phyloP scores from a whole-genome alignment of 2,888 invertebrate species.

The Limnephilus rhombicus region DNA sequence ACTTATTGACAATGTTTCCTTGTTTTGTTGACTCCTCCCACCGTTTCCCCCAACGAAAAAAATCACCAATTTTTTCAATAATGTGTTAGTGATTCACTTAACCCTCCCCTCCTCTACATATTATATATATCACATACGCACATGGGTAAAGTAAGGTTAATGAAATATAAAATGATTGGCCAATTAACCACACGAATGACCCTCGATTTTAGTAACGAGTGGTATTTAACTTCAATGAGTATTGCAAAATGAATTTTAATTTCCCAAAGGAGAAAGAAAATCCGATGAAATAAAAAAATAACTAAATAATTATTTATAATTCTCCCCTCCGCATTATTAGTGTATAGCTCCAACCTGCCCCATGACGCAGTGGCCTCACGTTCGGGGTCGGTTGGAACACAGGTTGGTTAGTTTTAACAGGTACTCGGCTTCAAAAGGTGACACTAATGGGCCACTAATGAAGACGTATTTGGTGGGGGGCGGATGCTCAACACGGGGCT shows the following conservation, averaged over 20 bases:
- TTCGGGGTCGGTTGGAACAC: not conserved
- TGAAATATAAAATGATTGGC: not conserved
- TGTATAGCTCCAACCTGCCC: not conserved
- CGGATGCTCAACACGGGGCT: slow-evolving; percentile 18
- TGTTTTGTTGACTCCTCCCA: too few relatives aligned
- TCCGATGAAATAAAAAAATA: not conserved
- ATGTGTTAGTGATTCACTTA: not conserved
- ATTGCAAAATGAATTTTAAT: slow-evolving; percentile 1
- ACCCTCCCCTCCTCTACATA: not conserved
- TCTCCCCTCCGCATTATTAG: not conserved
- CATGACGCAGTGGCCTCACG: not conserved
- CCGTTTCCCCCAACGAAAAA: too few relatives aligned
- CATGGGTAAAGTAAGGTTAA: not conserved
- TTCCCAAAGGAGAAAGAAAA: not conserved
- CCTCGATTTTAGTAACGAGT: not conserved
- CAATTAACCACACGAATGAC: not conserved
- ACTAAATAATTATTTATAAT: not conserved
- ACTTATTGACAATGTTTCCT: too few relatives aligned
- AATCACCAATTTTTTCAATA: not conserved
- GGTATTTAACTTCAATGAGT: not conserved
- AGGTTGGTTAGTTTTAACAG: slow-evolving; percentile 21
- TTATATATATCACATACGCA: not conserved
- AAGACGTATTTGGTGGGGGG: slow-evolving; percentile 53
- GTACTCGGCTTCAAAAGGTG: slow-evolving; percentile 38
- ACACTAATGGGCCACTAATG: slow-evolving; percentile 57